These are phyloP conservation scores for Ibidorhyncha struthersii DNA, from an alignment of 2,113 vertebrate genomes.

Conservation along the genomic window DNA sequence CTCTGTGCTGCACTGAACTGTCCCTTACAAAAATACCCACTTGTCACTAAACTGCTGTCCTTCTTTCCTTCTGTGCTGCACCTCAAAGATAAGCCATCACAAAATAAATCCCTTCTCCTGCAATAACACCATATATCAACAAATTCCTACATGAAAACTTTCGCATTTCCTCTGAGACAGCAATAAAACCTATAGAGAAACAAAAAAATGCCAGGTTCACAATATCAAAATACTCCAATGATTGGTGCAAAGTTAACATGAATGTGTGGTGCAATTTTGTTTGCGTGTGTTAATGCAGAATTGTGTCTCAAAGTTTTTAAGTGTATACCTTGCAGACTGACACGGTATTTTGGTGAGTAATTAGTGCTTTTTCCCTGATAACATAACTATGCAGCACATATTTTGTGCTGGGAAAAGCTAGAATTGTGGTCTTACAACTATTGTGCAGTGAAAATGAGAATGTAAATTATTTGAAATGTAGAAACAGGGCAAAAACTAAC, in stretches of 20 bases:
- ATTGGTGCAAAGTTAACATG: not conserved
- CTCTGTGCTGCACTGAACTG: not conserved
- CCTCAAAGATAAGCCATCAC: not conserved
- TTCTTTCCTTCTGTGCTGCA: not conserved
- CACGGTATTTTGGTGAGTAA: not conserved
- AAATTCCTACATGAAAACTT: not conserved
- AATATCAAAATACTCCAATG: not conserved
- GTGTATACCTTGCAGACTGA: not conserved
- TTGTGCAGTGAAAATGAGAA: not conserved
- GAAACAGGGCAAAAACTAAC: not conserved
- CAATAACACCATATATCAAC: not conserved
- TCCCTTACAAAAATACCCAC: not conserved
- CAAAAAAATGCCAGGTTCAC: not conserved
- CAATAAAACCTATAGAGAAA: not conserved
- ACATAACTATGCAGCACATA: not conserved
- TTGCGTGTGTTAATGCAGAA: not conserved
- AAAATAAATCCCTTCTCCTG: not conserved
- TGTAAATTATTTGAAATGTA: not conserved
- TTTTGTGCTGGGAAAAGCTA: not conserved
- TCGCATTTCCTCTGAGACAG: not conserved
- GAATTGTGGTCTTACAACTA: not conserved
- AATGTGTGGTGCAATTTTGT: not conserved
- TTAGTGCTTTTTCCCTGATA: not conserved
- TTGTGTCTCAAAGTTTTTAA: not conserved
- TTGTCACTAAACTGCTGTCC: not conserved